phyloP scores from a whole-genome alignment of 2,797 vertebrate genomes.

The Dendrocincla fuliginosa region DNA sequence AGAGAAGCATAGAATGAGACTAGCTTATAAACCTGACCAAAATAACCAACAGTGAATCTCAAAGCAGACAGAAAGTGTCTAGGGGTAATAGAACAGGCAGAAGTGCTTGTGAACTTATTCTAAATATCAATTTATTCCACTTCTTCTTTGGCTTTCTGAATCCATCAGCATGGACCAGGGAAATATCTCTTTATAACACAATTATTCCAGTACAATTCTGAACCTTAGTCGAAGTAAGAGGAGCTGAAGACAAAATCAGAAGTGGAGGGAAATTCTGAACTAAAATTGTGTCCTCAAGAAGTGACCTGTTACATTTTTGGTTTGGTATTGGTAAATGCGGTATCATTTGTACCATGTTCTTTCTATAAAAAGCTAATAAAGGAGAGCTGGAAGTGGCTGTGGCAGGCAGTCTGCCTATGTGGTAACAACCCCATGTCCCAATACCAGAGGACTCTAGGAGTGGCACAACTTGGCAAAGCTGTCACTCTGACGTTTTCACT shows the following conservation, averaged over 20 bases:
- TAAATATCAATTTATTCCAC: neutral
- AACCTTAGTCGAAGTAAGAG: neutral
- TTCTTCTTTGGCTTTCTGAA: neutral
- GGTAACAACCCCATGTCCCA: neutral
- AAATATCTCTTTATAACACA: neutral
- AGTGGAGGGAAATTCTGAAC: neutral
- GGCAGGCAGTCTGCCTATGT: neutral
- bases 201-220: neutral
- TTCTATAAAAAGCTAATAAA: neutral
- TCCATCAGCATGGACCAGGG: neutral
- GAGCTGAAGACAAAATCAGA: neutral
- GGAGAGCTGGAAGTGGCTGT: neutral
- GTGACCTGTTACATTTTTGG: neutral
- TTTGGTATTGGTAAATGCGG: neutral
- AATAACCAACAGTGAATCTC: neutral
- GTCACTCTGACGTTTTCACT: neutral
- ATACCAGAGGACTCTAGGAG: neutral
- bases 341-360: neutral
- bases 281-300: neutral
- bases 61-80: neutral
- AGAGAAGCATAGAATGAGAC: neutral
- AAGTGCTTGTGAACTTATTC: neutral
- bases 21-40: slow-evolving; percentile 14
- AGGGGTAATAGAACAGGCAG: neutral
- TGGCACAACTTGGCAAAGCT: neutral